phyloP scores from a whole-genome alignment of 1,140 invertebrate genomes.

The Myzus persicae region DNA sequence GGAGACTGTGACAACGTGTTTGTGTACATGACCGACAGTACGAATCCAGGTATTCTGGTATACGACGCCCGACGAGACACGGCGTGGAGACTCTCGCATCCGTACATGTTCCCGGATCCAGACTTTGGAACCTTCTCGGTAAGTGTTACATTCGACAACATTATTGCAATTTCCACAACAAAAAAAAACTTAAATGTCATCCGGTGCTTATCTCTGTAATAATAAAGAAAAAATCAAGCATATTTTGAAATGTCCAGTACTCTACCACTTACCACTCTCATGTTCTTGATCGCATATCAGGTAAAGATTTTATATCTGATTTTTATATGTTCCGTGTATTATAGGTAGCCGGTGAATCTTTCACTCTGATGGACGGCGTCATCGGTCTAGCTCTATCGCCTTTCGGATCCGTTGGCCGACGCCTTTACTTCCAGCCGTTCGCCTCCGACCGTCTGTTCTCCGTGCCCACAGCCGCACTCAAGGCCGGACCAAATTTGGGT shows the following conservation, averaged over 20 bases:
- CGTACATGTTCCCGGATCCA: constrained; percentile 82
- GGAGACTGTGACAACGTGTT: constrained; percentile 76
- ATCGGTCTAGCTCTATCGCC: constrained; percentile 79
- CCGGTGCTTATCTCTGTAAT: too few species aligned
- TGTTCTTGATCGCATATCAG: too few species aligned
- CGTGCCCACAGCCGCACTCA: constrained; percentile 75
- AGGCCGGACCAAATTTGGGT: constrained; percentile 72
- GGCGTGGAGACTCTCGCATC: constrained; percentile 79
- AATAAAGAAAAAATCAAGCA: not conserved
- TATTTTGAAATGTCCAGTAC: not conserved
- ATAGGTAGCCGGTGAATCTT: constrained; percentile 69
- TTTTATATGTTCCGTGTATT: constrained; percentile 11
- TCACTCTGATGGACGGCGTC: constrained; percentile 81
- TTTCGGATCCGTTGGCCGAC: constrained; percentile 64
- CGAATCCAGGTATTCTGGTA: constrained; percentile 77
- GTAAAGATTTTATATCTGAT: not conserved
- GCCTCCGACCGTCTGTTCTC: constrained; percentile 83
- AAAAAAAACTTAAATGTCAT: not conserved
- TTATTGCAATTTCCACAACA: not conserved
- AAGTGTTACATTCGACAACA: not conserved
- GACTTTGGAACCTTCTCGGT: constrained; percentile 69
- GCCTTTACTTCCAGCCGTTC: constrained; percentile 80
- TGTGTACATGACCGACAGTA: constrained; percentile 80
- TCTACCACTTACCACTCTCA: not conserved
- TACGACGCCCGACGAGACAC: constrained; percentile 75